phyloP scores from a whole-genome alignment of 2,113 vertebrate genomes.

The Corapipo altera region DNA sequence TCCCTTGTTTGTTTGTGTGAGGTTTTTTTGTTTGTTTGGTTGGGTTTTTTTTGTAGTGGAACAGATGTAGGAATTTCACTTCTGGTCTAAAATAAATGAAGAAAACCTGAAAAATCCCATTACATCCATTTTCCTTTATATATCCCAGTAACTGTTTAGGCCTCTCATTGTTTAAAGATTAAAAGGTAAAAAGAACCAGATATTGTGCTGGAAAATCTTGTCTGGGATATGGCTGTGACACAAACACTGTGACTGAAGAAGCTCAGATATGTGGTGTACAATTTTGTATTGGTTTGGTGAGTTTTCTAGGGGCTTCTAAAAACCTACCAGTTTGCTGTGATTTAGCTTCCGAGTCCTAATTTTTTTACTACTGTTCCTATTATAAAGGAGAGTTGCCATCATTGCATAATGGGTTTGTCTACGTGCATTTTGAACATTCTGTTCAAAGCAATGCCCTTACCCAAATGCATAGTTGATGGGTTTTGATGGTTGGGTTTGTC shows the following conservation, averaged over 20 bases:
- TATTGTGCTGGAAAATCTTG: neutral
- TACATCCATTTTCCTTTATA: neutral
- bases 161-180: neutral
- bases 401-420: neutral
- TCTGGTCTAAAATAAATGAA: neutral
- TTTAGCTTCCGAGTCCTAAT: neutral
- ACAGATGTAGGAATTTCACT: neutral
- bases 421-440: neutral
- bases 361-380: neutral
- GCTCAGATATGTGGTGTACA: neutral
- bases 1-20: accelerated
- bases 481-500: neutral
- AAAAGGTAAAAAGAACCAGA: neutral
- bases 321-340: neutral
- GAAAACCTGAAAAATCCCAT: neutral
- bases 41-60: neutral
- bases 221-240: neutral
- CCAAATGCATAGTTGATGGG: neutral
- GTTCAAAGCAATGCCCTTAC: neutral
- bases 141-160: neutral
- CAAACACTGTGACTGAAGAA: accelerated
- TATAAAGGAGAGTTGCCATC: neutral
- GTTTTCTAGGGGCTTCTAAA: neutral
- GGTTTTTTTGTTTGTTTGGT: neutral
- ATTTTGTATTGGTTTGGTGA: neutral